Evolutionary conservation across 64 coral and sea anemone genomes (phyloP), one percentile per base, ranked within the genome.

Genomic region (Porites lutea): DNA sequence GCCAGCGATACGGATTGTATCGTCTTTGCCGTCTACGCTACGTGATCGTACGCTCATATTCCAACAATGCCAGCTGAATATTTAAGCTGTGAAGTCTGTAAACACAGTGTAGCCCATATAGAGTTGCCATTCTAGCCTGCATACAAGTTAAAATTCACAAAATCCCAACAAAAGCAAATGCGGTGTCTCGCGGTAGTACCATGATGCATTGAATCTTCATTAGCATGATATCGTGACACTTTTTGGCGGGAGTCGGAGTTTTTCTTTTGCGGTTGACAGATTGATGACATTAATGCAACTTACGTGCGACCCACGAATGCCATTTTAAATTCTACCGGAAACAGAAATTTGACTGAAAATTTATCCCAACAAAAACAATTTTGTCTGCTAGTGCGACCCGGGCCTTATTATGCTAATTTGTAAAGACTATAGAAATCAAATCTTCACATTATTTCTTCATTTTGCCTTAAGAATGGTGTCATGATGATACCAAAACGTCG

Each of bases 11-110:
- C 27, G 27, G 27, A 37, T 37, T 37, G 27, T 37, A 37, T 37
- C 27, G 27, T 37, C 27, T 37, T 37, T 37, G 27, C 67, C 5
- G 67, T 71, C 67, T 71, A 22, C 16, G 67, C 19, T 71, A 19
- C 16, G 12, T 71, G 67, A 71, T 71, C 67, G 7, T 5, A 71
- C 12, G 67, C 67, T 43, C 2, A 16, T 71, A 71, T 71, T 71
- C 67, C 67, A 71, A 71, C 67, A 71, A 71, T 37, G 67, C 67
- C 16, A 71, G 67, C 67, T 71, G 67, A 16, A 71, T 71, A 71
- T 71, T 71, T 71, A 71, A 71, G 67, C 22, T 71, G 10, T 71
- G 67, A 71, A 71, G 67, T 71, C 67, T 71, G 67, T 71, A 71
- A 71, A 71, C 43, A 71, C 43, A 75, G 72, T 75, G 44, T 5